phyloP scores from a whole-genome alignment of 2,797 vertebrate species.

The Manis crassicaudata region DNA sequence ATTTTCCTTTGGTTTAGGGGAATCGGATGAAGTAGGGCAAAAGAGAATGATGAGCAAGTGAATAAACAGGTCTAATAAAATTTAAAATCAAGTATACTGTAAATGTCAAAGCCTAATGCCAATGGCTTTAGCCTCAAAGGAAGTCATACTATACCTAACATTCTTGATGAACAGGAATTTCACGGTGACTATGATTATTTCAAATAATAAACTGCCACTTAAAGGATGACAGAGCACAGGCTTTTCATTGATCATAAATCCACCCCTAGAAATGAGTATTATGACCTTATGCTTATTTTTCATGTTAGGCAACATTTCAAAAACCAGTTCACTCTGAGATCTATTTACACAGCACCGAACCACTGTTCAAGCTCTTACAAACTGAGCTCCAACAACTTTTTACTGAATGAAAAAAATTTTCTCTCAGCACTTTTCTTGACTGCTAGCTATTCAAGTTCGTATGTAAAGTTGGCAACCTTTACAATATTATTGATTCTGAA shows the following conservation, averaged over 20 bases:
- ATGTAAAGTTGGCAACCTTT: not conserved
- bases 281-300: not conserved
- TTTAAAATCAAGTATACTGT: not conserved
- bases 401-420: not conserved
- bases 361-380: not conserved
- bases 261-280: constrained; percentile 15
- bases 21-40: not conserved
- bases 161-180: not conserved
- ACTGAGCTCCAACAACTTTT: not conserved
- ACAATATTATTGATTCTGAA: not conserved
- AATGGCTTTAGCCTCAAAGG: not conserved
- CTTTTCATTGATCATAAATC: constrained; percentile 10
- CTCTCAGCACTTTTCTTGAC: not conserved
- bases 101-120: not conserved
- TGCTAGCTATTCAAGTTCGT: not conserved
- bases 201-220: not conserved
- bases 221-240: not conserved
- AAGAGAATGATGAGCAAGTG: not conserved
- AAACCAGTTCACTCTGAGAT: not conserved
- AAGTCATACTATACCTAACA: not conserved
- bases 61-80: not conserved
- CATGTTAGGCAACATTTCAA: constrained; percentile 29
- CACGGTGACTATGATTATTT: not conserved
- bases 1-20: not conserved
- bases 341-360: not conserved